phyloP scores from a whole-genome alignment of 2,888 invertebrate species.

The Ctenicera cuprea region DNA sequence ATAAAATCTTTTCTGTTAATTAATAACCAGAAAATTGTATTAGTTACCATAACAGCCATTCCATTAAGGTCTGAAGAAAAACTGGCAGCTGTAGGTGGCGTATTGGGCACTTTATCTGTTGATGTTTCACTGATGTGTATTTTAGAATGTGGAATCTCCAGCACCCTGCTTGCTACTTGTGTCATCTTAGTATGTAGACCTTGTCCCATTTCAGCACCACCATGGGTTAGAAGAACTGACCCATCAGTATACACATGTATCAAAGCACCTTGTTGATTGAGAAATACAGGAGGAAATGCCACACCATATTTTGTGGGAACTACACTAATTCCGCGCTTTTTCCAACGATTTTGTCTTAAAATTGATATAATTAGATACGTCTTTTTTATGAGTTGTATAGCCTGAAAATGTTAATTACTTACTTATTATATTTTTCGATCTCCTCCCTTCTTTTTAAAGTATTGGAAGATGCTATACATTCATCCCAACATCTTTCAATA shows the following conservation, averaged over 20 bases:
- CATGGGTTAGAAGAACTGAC: constrained; percentile 91
- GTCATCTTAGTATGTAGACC: constrained; percentile 97
- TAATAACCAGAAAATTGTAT: background rate
- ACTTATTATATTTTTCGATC: constrained; percentile 84
- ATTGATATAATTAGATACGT: constrained; percentile 19
- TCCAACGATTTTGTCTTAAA: constrained; percentile 85
- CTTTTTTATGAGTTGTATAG: too few species aligned
- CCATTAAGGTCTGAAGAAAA: constrained; percentile 93
- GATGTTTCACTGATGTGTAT: constrained; percentile 90
- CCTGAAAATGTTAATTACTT: too few species aligned
- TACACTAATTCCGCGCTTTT: constrained; percentile 89
- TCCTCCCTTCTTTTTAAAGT: constrained; percentile 76
- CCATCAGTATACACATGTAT: constrained; percentile 92
- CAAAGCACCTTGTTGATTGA: constrained; percentile 92
- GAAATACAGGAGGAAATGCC: constrained; percentile 83
- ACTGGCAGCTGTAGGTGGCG: constrained; percentile 92
- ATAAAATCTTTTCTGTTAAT: too few species aligned
- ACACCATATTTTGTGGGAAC: constrained; percentile 92
- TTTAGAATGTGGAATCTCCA: constrained; percentile 81
- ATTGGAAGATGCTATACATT: constrained; percentile 82
- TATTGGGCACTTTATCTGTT: constrained; percentile 94
- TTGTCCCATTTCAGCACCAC: constrained; percentile 98
- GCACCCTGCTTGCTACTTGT: constrained; percentile 87
- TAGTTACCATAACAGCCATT: constrained; percentile 85
- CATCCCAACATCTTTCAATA: constrained; percentile 84